Base-by-base conservation (phyloP, 2,888 invertebrate genomes). In the Hyposoter dolosus region DNA sequence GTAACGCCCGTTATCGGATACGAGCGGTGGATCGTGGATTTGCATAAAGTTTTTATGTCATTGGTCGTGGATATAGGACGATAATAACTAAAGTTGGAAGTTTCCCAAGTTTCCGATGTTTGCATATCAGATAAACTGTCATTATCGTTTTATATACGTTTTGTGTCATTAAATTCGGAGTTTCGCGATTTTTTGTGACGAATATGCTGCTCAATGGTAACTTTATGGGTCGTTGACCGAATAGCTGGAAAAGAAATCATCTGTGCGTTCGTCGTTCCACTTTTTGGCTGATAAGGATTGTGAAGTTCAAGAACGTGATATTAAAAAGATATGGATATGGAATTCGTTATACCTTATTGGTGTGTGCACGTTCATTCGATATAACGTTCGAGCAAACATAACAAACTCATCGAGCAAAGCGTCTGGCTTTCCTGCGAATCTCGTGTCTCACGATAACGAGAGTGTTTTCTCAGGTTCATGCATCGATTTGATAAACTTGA, bases 401-500 rank as follows among this genome's bases (percentile, higher is more conserved):
- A 60, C 15, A 10, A 60, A 60, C 23, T 60, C 1, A 60, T 60
- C 15, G 28, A 23, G 19, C 47, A 65, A 53, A 78, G 19, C 40
- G 81, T 74, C 74, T 81, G 65, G 65, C 72, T 53, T 50, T 74
- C 63, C n/a, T 40, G 50, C 65, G n/a, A 71, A 50, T 50, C 40
- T 63, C 23, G 32, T 43, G 32, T 43, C n/a, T 60, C 19, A 60
- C 45, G 78, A 82, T 75, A 82, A 74, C 60, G 71, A 66, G n/a
- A 74, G 6, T 50, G 43, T 17, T 60, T 60, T 23, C 47, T 23
- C 47, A 43, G 9, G 32, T 45, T 19, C 71, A 79, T 32, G 15
- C 45, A 71, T 50, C 17, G 45, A 65, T 65, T 75, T 74, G 78
- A 85, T 79, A 79, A 85, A 65, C 79, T 69, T 43, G 69, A 71